Evolutionary conservation across 53 echinoderm and acorn worm genomes (phyloP).

Genomic region (Paelopatides confundens): DNA sequence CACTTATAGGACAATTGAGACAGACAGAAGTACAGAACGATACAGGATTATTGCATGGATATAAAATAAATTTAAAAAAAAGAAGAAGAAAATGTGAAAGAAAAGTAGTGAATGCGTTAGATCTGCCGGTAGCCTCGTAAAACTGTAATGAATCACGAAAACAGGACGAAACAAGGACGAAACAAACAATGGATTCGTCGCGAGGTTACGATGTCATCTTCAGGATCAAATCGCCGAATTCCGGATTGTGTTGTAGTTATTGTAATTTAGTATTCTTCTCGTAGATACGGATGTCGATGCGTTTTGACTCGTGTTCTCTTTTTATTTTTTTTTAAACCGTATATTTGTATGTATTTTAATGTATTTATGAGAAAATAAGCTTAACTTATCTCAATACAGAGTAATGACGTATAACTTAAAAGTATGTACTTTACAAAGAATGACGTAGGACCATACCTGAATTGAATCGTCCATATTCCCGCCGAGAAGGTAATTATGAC

Average conservation of each 20-base stretch:
- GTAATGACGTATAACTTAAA: too few relatives aligned
- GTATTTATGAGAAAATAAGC: too few relatives aligned
- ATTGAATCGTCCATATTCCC: too few relatives aligned
- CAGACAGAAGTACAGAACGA: constrained; percentile 1
- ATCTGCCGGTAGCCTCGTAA: constrained; percentile 38
- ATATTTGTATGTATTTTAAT: not conserved
- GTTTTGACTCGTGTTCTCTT: not conserved
- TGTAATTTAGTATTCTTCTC: not conserved
- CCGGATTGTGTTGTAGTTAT: not conserved
- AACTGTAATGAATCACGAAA: not conserved
- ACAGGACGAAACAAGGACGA: constrained; percentile 29
- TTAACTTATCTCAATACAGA: too few relatives aligned
- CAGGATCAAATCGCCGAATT: not conserved
- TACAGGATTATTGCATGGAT: not conserved
- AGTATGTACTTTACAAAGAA: too few relatives aligned
- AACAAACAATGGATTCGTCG: constrained; percentile 21
- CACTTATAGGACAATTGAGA: too few relatives aligned
- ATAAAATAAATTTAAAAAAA: not conserved
- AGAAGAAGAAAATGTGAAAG: not conserved
- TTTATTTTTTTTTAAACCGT: not conserved
- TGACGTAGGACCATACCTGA: too few relatives aligned
- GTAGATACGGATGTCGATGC: not conserved
- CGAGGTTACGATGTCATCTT: not conserved
- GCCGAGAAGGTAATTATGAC: too few relatives aligned
- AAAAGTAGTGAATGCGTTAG: not conserved